These are phyloP conservation scores for Lates japonicus DNA, from an alignment of 2,797 vertebrate genomes.

Conservation along the genomic window DNA sequence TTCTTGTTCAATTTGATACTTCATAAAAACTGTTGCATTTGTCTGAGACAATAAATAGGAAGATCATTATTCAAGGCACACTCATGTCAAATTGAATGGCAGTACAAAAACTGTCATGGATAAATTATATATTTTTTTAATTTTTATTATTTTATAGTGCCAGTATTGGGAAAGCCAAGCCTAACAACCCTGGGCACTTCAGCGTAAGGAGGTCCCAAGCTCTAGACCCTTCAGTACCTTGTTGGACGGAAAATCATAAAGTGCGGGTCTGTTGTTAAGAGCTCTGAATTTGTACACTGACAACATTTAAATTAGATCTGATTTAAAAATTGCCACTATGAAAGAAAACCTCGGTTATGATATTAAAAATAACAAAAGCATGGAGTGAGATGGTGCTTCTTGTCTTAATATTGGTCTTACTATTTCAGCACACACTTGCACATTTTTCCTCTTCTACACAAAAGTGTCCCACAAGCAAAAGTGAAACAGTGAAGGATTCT, in stretches of 20 bases:
- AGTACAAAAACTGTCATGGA: conserved; percentile 96
- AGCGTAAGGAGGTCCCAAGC: conserved; percentile 92
- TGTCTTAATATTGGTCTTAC: conserved; percentile 66
- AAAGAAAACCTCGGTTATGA: conserved; percentile 30
- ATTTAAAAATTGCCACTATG: conserved; percentile 30
- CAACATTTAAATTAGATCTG: conserved; percentile 53
- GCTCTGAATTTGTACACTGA: conserved; percentile 74
- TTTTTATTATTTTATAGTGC: conserved; percentile 91
- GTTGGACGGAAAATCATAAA: conserved; percentile 88
- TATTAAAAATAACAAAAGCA: conserved; percentile 54
- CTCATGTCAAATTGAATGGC: conserved; percentile 97
- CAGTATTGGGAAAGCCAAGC: conserved; percentile 94
- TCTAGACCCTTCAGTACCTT: conserved; percentile 88
- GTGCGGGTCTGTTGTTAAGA: conserved; percentile 91
- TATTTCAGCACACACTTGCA: conserved; percentile 73
- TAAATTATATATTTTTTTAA: conserved; percentile 87
- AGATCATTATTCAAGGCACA: conserved; percentile 99
- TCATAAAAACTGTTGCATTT: conserved; percentile 92
- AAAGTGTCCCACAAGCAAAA: conserved; percentile 46
- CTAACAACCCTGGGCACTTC: conserved; percentile 92
- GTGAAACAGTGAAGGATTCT: conserved; percentile 60
- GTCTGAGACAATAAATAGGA: conserved; percentile 97
- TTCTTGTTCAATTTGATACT: conserved; percentile 72
- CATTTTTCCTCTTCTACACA: conserved; percentile 61
- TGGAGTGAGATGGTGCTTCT: conserved; percentile 63